These are phyloP conservation scores for Eciton burchellii DNA, from an alignment of 1,140 invertebrate species.

Conservation along the genomic window DNA sequence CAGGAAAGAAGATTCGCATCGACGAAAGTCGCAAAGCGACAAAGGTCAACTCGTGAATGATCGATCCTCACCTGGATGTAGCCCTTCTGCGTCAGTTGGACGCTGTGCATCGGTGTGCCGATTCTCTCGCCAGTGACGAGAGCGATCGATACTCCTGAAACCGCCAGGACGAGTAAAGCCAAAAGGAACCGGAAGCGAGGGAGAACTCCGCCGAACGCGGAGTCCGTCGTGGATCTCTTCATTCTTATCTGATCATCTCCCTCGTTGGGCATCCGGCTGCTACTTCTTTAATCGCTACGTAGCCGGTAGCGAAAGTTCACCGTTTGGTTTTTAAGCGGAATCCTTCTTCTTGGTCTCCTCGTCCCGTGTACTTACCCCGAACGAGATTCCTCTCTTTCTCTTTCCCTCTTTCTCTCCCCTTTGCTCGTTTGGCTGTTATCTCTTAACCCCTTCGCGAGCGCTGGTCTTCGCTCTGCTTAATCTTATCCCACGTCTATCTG, in stretches of 20 bases:
- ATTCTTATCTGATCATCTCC: slow-evolving; percentile 45
- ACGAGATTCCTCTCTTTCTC: neutral
- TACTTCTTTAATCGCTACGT: slow-evolving; percentile 35
- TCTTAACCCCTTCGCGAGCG: neutral
- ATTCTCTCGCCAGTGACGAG: neutral
- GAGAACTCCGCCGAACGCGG: neutral
- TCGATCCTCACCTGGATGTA: slow-evolving; percentile 87
- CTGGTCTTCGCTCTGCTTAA: slow-evolving; percentile 15
- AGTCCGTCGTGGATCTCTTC: slow-evolving; percentile 28
- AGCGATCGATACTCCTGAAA: neutral
- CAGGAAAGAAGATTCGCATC: too few species aligned
- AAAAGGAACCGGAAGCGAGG: slow-evolving; percentile 4
- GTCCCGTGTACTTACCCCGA: neutral
- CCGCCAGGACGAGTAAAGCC: neutral
- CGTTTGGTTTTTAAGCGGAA: slow-evolving; percentile 1
- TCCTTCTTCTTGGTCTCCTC: neutral
- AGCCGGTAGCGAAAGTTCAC: neutral
- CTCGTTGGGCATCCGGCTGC: slow-evolving; percentile 22
- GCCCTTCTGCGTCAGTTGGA: slow-evolving; percentile 88
- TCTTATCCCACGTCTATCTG: slow-evolving; percentile 48
- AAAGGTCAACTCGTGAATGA: neutral
- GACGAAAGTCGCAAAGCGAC: neutral
- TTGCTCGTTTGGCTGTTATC: neutral
- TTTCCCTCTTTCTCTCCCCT: neutral
- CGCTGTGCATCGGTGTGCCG: slow-evolving; percentile 85